These are phyloP conservation scores for Apodemus sylvaticus DNA, from an alignment of 2,113 vertebrate species.

Conservation along the genomic window DNA sequence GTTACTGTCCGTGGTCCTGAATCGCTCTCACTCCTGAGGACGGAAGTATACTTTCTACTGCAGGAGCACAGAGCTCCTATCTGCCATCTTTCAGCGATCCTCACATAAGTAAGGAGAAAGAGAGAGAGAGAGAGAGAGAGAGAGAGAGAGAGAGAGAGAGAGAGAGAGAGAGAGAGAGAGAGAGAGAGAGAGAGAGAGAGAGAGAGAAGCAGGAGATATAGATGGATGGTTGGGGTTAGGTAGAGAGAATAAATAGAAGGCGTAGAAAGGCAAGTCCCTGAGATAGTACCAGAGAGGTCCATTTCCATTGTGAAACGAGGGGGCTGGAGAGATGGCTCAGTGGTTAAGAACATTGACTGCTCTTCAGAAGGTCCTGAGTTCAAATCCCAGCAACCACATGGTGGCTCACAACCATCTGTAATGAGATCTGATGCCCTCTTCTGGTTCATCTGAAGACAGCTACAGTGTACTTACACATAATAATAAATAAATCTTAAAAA, in stretches of 20 bases:
- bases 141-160: no score
- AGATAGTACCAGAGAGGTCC: neutral
- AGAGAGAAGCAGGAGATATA: neutral
- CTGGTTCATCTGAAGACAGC: no score
- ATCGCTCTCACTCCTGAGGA: neutral
- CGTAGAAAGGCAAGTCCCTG: neutral
- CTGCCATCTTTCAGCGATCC: neutral
- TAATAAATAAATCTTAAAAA: no score
- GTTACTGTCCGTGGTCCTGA: conserved; percentile 68
- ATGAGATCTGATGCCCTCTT: no score
- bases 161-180: no score
- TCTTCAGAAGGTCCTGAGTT: no score
- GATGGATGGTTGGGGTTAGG: neutral
- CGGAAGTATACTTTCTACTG: neutral
- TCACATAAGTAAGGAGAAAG: conserved; percentile 2
- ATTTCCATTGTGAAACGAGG: neutral
- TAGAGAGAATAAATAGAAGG: neutral
- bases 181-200: no score
- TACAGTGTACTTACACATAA: no score
- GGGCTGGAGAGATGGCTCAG: no score
- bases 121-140: neutral
- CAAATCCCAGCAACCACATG: no score
- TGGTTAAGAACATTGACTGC: no score
- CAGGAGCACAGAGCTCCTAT: neutral
- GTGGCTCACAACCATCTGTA: no score